Percentiles rank a stretch among this genome's conserved stretches.
Evolutionary conservation across 2,113 vertebrate genomes (phyloP).

Genomic region (Eidolon helvum): DNA sequence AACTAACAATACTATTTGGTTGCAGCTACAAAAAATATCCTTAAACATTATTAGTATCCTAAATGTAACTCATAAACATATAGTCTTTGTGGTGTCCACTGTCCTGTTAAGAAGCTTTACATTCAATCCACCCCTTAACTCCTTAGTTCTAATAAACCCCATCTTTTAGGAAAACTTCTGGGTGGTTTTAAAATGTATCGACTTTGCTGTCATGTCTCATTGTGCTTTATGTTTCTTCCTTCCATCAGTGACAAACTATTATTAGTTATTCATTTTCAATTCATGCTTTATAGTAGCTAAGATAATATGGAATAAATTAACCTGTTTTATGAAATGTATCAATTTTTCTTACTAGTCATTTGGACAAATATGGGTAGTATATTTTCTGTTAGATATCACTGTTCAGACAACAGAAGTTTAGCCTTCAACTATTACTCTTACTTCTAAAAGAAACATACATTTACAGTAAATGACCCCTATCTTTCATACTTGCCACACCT

Average conservation of each 20-base stretch:
- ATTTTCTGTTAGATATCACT: background rate
- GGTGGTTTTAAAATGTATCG: background rate
- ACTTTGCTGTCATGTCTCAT: background rate
- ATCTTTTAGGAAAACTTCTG: background rate
- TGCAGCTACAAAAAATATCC: background rate
- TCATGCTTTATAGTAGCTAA: background rate
- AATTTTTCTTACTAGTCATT: background rate
- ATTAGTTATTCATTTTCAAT: background rate
- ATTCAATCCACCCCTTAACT: background rate
- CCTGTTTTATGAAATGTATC: background rate
- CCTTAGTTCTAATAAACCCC: background rate
- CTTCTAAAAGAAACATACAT: background rate
- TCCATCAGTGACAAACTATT: background rate
- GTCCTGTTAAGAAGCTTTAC: background rate
- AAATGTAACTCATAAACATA: background rate
- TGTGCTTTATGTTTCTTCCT: background rate
- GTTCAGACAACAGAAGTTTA: background rate
- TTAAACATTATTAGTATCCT: background rate
- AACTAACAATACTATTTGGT: background rate
- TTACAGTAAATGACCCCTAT: background rate
- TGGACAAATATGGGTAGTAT: background rate
- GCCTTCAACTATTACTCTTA: background rate
- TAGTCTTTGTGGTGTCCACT: background rate
- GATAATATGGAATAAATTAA: background rate
- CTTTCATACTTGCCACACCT: background rate